Evolutionary conservation across 2,797 vertebrate species (phyloP), one percentile per base, ranked within the genome.

Genomic region (Melanotaenia nigrans): DNA sequence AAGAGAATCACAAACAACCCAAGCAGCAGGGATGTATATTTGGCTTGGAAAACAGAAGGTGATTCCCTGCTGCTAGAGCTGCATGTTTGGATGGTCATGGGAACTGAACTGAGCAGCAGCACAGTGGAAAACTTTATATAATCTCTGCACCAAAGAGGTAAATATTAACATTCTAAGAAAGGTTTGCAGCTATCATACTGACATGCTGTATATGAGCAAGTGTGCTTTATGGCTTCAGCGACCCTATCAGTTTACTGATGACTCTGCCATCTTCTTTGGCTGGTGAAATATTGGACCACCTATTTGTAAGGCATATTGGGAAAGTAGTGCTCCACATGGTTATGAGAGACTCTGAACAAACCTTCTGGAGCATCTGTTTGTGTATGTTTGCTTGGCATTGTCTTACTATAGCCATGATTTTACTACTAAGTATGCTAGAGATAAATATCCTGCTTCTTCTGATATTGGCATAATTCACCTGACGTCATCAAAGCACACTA

Each of bases 141-240:
- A 71, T 77, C 77, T 64, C 79, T 38, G 73, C 75, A 77, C 73
- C 22, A 54, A 78, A 75, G 77, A 80, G 66, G 80, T 92, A 92
- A 92, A 92, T 92, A 92, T 92, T 91, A 91, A 86, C 89, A 92
- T 92, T 92, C 84, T 91, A 69, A 65, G 68, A 61, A 68, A 76
- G 73, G 83, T 85, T 87, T 82, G 76, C 83, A 77, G 83, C 69
- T 82, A 71, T 74, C 71, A 49, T 49, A 18, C 72, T 87, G 91
- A 76, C 89, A 78, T 3, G 61, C 72, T 92, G 86, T 92, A 72
- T 88, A 90, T 64, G 81, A 88, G 79, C 72, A 67, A 74, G 74
- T 69, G 73, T 90, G 84, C 45, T 90, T 92, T 90, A 90, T 84
- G 68, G 79, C 79, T 81, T 61, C 40, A 58, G 64, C 8, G 22